A percentile compares a stretch with the other conserved stretches of the same genome.
Evolutionary conservation across 2,113 vertebrate species (phyloP).

Genomic region (Silurus glanis): DNA sequence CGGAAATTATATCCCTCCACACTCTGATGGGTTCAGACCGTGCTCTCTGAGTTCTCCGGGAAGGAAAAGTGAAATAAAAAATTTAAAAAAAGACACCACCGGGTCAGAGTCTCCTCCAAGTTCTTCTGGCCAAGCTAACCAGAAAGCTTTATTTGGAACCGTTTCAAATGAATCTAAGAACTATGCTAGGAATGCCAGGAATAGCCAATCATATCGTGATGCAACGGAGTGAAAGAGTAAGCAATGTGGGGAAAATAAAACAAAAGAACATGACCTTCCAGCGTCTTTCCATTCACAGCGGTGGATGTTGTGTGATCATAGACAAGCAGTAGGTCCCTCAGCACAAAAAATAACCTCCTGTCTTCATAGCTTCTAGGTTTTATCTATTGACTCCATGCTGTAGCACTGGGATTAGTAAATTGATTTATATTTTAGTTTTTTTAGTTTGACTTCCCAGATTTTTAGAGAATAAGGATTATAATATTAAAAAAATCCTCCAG

Average conservation of each 20-base stretch:
- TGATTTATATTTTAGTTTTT: neutral
- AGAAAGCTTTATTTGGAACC: neutral
- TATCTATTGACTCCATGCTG: neutral
- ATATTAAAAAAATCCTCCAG: neutral
- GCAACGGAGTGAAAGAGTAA: neutral
- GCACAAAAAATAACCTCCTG: neutral
- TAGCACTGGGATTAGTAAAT: neutral
- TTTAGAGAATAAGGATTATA: no score
- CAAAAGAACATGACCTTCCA: neutral
- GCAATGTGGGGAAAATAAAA: neutral
- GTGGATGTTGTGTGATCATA: constrained; percentile 1
- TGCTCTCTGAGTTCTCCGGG: neutral
- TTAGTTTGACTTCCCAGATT: neutral
- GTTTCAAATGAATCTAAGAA: neutral
- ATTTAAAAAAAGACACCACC: neutral
- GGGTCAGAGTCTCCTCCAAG: neutral
- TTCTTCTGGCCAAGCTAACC: neutral
- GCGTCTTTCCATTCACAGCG: neutral
- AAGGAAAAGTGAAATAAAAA: neutral
- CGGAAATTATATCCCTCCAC: constrained; percentile 23
- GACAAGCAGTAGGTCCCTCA: neutral
- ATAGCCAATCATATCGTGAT: neutral
- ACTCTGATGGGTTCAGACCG: constrained; percentile 7
- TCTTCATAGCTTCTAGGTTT: neutral
- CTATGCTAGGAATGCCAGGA: neutral